These are phyloP conservation scores for Hippopotamyrus pictus DNA, from an alignment of 2,797 vertebrate species.

Conservation along the genomic window DNA sequence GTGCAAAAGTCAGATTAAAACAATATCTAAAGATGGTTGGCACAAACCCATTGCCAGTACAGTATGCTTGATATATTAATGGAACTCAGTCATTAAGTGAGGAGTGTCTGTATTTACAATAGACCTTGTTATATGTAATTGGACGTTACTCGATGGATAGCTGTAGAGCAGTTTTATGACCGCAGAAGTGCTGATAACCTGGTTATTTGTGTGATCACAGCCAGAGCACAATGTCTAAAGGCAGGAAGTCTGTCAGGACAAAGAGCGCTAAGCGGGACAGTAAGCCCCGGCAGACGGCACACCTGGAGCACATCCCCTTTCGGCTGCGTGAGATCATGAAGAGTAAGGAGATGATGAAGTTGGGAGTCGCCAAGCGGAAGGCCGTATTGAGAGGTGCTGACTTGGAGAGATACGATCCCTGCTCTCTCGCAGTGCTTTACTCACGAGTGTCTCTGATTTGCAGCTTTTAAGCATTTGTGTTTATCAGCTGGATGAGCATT, in stretches of 20 bases:
- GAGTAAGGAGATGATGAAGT: constrained; percentile 72
- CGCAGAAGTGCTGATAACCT: background rate
- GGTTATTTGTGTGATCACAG: background rate
- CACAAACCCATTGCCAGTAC: background rate
- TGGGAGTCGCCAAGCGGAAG: constrained; percentile 26
- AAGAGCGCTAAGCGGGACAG: constrained; percentile 55
- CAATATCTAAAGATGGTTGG: background rate
- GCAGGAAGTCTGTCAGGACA: constrained; percentile 14
- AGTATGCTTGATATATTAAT: background rate
- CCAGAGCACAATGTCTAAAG: background rate
- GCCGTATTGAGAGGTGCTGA: constrained; percentile 41
- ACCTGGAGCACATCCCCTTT: constrained; percentile 81
- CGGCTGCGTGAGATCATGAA: constrained; percentile 84
- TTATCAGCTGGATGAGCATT: background rate
- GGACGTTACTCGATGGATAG: background rate
- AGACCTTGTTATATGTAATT: background rate
- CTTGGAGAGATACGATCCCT: background rate
- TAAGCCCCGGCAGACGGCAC: constrained; percentile 57
- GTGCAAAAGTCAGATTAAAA: background rate
- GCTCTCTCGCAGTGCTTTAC: background rate
- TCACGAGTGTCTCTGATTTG: background rate
- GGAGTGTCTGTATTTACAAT: background rate
- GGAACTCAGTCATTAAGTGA: background rate
- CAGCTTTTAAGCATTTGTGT: background rate
- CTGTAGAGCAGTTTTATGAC: background rate